Conservation (phyloP, 2,797 vertebrate genomes). For the Todus mexicanus region DNA sequence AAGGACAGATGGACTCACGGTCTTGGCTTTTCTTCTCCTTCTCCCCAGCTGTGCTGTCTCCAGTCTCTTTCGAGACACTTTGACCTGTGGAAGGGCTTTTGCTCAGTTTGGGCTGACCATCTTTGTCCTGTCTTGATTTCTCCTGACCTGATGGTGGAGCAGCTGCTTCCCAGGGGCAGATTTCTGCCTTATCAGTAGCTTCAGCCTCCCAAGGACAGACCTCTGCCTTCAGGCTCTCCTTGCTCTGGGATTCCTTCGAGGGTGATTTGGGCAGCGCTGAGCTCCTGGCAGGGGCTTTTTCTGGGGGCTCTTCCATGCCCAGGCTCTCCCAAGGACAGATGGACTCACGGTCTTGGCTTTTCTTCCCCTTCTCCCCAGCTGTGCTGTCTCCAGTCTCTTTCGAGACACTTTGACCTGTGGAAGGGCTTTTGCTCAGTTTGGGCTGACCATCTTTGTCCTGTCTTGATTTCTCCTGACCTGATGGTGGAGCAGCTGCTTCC, state of each 20-base stretch:
- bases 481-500: too few relatives aligned
- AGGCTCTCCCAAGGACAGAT: slow-evolving; percentile 70
- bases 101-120: not conserved
- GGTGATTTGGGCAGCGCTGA: not conserved
- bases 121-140: not conserved
- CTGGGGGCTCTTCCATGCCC: not conserved
- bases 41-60: not conserved
- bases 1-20: not conserved
- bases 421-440: not conserved
- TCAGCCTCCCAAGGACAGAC: too few relatives aligned
- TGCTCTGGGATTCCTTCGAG: not conserved
- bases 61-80: too few relatives aligned
- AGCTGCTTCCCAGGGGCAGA: slow-evolving; percentile 65
- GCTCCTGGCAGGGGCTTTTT: too few relatives aligned
- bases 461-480: not conserved
- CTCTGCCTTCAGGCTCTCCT: too few relatives aligned
- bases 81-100: not conserved
- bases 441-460: not conserved
- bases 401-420: not conserved
- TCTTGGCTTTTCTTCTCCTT: not conserved
- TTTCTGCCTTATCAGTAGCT: not conserved
- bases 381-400: not conserved
- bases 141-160: not conserved
- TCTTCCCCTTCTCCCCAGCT: slow-evolving; percentile 30
- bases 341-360: slow-evolving; percentile 35